Percentiles rank a stretch among this genome's conserved stretches.
phyloP scores from a whole-genome alignment of 2,888 invertebrate genomes.

The Chalcis sispes region DNA sequence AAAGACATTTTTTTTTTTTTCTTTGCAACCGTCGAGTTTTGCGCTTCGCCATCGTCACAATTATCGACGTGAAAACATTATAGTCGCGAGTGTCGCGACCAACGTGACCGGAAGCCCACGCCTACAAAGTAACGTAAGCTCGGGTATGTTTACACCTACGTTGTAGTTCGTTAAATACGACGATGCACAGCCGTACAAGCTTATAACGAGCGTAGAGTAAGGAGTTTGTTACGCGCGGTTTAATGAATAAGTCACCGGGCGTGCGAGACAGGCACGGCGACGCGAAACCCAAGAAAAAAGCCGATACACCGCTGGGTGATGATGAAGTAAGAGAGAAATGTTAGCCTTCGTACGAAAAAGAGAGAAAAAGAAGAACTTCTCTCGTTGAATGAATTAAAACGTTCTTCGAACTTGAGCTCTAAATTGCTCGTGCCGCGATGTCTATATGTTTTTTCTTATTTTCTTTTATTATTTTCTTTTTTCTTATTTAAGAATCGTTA shows the following conservation, averaged over 20 bases:
- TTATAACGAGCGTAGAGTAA: conserved; percentile 10
- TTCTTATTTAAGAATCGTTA: too few relatives aligned
- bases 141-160: conserved; percentile 27
- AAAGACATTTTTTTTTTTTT: too few relatives aligned
- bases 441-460: too few relatives aligned
- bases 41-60: not conserved
- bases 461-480: too few relatives aligned
- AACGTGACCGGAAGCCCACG: conserved; percentile 41
- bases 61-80: not conserved
- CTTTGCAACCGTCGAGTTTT: too few relatives aligned
- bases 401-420: conserved; percentile 15
- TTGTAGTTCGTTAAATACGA: not conserved
- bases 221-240: conserved; percentile 1
- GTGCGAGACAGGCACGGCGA: conserved; percentile 28
- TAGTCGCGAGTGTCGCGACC: conserved; percentile 10
- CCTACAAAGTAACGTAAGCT: not conserved
- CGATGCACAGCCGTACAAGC: not conserved
- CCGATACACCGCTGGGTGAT: conserved; percentile 29
- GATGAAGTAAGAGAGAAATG: conserved; percentile 23
- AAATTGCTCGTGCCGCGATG: conserved; percentile 1
- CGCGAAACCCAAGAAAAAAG: conserved; percentile 39
- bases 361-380: too few relatives aligned
- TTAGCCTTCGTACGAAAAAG: not conserved
- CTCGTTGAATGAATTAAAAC: not conserved
- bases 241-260: conserved; percentile 49